Conservation (phyloP, 2,797 vertebrate genomes). For the Mallotus villosus region DNA sequence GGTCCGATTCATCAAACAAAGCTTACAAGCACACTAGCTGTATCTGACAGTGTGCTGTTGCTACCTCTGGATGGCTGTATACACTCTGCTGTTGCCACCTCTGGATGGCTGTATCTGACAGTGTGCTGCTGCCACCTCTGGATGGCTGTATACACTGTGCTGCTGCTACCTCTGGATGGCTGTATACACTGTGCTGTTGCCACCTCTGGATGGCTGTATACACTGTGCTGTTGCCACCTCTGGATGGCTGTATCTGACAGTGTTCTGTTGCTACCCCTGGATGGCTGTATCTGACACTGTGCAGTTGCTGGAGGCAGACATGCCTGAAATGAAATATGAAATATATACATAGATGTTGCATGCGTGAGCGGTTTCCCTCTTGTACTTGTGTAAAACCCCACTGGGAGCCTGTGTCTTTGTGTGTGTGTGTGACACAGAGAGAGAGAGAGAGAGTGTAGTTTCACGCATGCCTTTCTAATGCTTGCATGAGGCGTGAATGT, state of each 20-base stretch:
- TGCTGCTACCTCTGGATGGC: too few relatives aligned
- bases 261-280: too few relatives aligned
- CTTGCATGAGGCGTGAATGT: slow-evolving; percentile 25
- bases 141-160: too few relatives aligned
- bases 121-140: too few relatives aligned
- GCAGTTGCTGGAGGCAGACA: slow-evolving; percentile 29
- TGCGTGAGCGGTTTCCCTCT: not conserved
- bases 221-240: too few relatives aligned
- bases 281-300: too few relatives aligned
- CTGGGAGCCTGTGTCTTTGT: slow-evolving; percentile 1
- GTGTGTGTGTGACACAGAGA: slow-evolving; percentile 9
- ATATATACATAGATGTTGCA: slow-evolving; percentile 3
- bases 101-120: too few relatives aligned
- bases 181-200: too few relatives aligned
- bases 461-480: not conserved
- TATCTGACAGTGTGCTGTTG: slow-evolving; percentile 82
- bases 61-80: not conserved
- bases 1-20: slow-evolving; percentile 88
- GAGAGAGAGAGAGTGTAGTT: not conserved
- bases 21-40: slow-evolving; percentile 85
- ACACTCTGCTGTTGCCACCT: too few relatives aligned
- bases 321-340: slow-evolving; percentile 28
- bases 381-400: not conserved
- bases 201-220: too few relatives aligned
- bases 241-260: too few relatives aligned